These are phyloP conservation scores for Theretra japonica DNA, from an alignment of 2,888 invertebrate genomes.

Conservation along the genomic window DNA sequence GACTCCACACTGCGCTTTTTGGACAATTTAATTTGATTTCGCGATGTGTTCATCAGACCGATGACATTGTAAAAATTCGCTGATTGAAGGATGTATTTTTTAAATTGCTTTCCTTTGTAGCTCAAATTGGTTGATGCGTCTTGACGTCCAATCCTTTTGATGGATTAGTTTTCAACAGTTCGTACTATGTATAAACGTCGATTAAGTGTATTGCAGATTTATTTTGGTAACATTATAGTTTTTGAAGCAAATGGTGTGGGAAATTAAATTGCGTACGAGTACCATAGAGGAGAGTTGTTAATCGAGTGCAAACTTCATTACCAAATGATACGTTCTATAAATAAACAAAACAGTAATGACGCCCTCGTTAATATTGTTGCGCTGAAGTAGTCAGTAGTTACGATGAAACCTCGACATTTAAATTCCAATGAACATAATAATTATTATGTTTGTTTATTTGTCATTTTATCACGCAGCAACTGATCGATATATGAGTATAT, in stretches of 20 bases:
- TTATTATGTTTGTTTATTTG: too few relatives aligned
- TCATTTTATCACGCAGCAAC: too few relatives aligned
- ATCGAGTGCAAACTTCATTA: constrained; percentile 41
- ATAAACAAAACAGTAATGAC: constrained; percentile 44
- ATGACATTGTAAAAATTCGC: constrained; percentile 55
- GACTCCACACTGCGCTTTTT: constrained; percentile 37
- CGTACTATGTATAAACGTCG: constrained; percentile 32
- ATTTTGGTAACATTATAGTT: too few relatives aligned
- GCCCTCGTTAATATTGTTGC: constrained; percentile 18
- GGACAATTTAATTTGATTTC: constrained; percentile 44
- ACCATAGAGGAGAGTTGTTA: constrained; percentile 16
- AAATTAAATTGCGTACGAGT: neutral
- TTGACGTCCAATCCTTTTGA: constrained; percentile 45
- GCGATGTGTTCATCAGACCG: constrained; percentile 57
- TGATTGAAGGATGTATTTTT: constrained; percentile 54
- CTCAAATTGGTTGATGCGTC: constrained; percentile 56
- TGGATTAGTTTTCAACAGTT: constrained; percentile 40
- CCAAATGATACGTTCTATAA: constrained; percentile 37
- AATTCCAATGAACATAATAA: too few relatives aligned
- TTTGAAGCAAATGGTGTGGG: neutral
- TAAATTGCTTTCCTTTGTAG: constrained; percentile 65
- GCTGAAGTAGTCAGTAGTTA: neutral
- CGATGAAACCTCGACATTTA: neutral
- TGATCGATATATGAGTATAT: too few relatives aligned
- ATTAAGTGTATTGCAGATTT: neutral